These are phyloP conservation scores for Papilio glaucus DNA, from an alignment of 1,140 invertebrate genomes.

Conservation along the genomic window DNA sequence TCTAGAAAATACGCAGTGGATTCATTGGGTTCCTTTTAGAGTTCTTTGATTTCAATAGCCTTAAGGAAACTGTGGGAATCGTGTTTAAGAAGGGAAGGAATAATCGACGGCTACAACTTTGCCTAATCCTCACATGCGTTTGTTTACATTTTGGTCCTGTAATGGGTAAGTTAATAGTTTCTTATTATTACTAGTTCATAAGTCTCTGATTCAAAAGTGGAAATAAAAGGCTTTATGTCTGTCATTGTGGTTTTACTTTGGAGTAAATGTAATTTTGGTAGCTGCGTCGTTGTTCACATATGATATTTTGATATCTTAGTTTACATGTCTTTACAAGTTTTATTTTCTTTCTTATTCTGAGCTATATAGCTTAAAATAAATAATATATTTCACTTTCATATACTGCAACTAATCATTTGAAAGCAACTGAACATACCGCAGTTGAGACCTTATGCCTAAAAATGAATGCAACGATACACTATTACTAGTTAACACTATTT, in stretches of 20 bases:
- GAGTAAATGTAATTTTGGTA: no score
- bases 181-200: not conserved
- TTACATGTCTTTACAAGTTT: no score
- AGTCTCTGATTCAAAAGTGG: not conserved
- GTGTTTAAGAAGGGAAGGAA: slow-evolving; percentile 78
- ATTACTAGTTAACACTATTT: no score
- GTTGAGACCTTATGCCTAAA: not conserved
- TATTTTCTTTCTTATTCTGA: no score
- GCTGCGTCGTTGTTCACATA: no score
- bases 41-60: slow-evolving; percentile 80
- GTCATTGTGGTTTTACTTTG: no score
- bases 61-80: slow-evolving; percentile 78
- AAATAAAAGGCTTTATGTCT: no score
- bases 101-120: slow-evolving; percentile 76
- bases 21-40: slow-evolving; percentile 60
- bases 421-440: not conserved
- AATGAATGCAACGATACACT: no score
- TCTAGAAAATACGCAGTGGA: slow-evolving; percentile 58
- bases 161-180: slow-evolving; percentile 66
- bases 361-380: no score
- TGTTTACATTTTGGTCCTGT: slow-evolving; percentile 79
- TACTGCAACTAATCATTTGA: not conserved
- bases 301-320: no score
- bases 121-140: slow-evolving; percentile 75
- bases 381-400: not conserved